These are phyloP conservation scores for Brenthis daphne DNA, from an alignment of 2,888 invertebrate genomes.

Conservation along the genomic window DNA sequence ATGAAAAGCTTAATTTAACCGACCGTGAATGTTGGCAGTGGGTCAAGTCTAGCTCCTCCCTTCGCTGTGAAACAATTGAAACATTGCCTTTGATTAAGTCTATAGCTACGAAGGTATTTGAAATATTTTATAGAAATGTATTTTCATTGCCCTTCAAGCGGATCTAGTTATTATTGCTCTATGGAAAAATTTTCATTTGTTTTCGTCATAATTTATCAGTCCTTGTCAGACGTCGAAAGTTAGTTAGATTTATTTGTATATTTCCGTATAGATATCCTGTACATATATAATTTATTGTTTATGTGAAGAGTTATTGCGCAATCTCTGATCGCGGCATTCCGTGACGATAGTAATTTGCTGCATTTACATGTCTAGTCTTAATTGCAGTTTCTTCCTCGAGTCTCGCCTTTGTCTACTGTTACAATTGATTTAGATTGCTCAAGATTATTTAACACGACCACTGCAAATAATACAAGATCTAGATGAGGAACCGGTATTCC, in stretches of 20 bases:
- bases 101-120: too few species aligned
- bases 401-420: conserved; percentile 59
- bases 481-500: conserved; percentile 26
- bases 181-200: too few species aligned
- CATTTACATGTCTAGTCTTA: conserved; percentile 60
- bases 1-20: conserved; percentile 27
- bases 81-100: neutral
- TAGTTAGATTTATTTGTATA: neutral
- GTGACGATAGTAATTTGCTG: conserved; percentile 55
- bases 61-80: conserved; percentile 10
- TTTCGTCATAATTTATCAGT: too few species aligned
- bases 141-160: too few species aligned
- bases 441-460: conserved; percentile 32
- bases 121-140: too few species aligned
- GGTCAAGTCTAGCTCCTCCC: conserved; percentile 60
- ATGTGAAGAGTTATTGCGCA: conserved; percentile 29
- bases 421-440: conserved; percentile 41
- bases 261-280: conserved; percentile 15
- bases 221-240: too few species aligned
- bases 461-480: conserved; percentile 40
- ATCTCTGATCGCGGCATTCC: conserved; percentile 45
- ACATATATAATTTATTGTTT: conserved; percentile 28
- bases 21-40: conserved; percentile 59
- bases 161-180: too few species aligned
- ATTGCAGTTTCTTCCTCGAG: conserved; percentile 59